phyloP scores from a whole-genome alignment of 2,113 vertebrate species.

The Sminthopsis crassicaudata region DNA sequence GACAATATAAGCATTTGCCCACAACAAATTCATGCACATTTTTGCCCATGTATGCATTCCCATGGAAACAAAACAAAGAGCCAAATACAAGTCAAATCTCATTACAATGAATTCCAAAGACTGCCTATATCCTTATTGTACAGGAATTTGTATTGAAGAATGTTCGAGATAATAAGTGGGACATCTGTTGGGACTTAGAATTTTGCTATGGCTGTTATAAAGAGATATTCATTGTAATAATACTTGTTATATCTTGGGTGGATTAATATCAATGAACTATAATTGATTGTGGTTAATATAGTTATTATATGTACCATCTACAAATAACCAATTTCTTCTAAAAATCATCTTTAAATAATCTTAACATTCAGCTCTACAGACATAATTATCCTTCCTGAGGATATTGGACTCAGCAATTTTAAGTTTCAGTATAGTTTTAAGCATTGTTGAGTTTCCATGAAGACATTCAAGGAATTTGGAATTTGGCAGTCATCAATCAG shows the following conservation, averaged over 20 bases:
- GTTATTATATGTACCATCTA: neutral
- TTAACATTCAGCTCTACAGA: neutral
- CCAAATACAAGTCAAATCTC: neutral
- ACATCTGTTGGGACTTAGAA: neutral
- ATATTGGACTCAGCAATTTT: neutral
- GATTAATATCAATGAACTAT: neutral
- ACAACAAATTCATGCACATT: neutral
- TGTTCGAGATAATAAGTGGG: neutral
- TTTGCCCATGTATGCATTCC: neutral
- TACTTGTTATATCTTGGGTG: neutral
- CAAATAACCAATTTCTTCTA: neutral
- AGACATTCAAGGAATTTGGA: neutral
- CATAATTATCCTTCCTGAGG: neutral
- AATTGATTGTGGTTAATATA: neutral
- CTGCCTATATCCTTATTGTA: neutral
- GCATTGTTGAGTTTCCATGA: neutral
- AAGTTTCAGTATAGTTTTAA: neutral
- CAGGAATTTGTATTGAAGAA: neutral
- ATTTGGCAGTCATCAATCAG: neutral
- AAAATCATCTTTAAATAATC: neutral
- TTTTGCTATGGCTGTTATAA: neutral
- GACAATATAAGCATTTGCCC: conserved; percentile 18
- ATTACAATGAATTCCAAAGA: neutral
- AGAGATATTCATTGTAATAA: neutral
- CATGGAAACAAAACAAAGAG: conserved; percentile 5